Base-by-base conservation (phyloP, 2,113 vertebrate genomes). In the Peromyscus polionotus region DNA sequence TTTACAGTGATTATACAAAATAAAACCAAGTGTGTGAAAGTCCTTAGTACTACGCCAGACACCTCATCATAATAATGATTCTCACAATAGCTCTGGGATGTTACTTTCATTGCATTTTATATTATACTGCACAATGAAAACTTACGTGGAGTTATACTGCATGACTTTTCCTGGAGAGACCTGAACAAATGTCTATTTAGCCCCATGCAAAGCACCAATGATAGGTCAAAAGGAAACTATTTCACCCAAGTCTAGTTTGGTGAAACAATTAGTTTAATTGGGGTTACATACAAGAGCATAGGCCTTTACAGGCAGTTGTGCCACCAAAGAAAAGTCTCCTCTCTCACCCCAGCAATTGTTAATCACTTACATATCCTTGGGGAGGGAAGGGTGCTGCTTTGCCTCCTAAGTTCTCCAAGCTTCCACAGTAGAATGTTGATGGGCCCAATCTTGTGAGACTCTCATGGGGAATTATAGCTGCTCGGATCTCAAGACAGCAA, bases 1-100 rank as follows among this genome's bases (percentile, higher is more conserved):
- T 59, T 11, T 24, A 79, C 48, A 48, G 17, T 91, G 87, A 86
- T 67, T 77, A n/a, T 16, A 87, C 59, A 17, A 98, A 95, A 91
- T 54, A 89, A 91, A 14, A 57, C 75, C n/a, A 73, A 88, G 86
- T 26, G 13, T 81, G 91, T 42, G 59, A 81, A 95, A 57, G 36
- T 0, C 19, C 26, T 68, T 65, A 61, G 31, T 70, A n/a, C 31
- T 76, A 28, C 83, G 61, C 12, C 42, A 68, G 36, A n/a, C 9
- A 68, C 9, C 76, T 90, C 45, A 77, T 45, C 57, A 65, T 12
- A 31, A 19, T 5, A 75, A 48, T 31, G 28, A 84, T 59, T 92
- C 65, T 94, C 57, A 42, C 7, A 80, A n/a, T 39, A 76, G 36
- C 42, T 54, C 63, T 26, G 19, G 31, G 24, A 42, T 92, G n/a